Conservation (phyloP, 2,113 vertebrate genomes). For the Menidia beryllina region DNA sequence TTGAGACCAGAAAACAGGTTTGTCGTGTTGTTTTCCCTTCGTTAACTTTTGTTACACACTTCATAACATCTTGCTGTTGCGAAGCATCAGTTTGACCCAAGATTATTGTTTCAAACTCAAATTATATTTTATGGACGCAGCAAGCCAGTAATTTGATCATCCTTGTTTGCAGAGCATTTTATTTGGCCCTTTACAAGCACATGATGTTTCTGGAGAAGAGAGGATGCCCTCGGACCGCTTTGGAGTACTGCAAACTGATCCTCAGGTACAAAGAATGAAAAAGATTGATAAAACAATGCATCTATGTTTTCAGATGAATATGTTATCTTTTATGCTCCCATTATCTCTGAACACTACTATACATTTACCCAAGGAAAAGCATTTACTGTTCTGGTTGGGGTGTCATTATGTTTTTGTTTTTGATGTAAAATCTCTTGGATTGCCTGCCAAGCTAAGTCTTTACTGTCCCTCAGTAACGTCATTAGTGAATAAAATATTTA, state of each 20-base stretch:
- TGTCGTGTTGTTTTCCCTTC: background rate
- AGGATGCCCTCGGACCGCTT: slow-evolving; percentile 93
- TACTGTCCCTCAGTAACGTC: background rate
- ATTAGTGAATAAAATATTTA: background rate
- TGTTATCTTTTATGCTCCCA: background rate
- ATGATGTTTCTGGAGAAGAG: slow-evolving; percentile 95
- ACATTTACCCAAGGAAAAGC: background rate
- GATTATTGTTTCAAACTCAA: slow-evolving; percentile 3
- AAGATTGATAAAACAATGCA: background rate
- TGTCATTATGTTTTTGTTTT: background rate
- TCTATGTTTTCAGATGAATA: background rate
- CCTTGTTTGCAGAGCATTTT: slow-evolving; percentile 88
- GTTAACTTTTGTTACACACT: background rate
- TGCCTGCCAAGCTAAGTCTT: background rate
- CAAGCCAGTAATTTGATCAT: slow-evolving; percentile 18
- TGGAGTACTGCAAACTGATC: slow-evolving; percentile 97
- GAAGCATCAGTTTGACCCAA: background rate
- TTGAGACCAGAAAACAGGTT: slow-evolving; percentile 94
- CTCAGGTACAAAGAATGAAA: slow-evolving; percentile 83
- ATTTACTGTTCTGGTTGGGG: no score
- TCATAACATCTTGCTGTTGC: background rate
- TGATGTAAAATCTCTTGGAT: background rate
- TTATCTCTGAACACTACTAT: background rate
- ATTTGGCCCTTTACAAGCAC: slow-evolving; percentile 95
- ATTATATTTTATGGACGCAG: slow-evolving; percentile 9